Percentiles rank a stretch among this genome's conserved stretches.
Evolutionary conservation across 2,888 invertebrate genomes (phyloP).

Genomic region (Lasioglossum zephyrum): DNA sequence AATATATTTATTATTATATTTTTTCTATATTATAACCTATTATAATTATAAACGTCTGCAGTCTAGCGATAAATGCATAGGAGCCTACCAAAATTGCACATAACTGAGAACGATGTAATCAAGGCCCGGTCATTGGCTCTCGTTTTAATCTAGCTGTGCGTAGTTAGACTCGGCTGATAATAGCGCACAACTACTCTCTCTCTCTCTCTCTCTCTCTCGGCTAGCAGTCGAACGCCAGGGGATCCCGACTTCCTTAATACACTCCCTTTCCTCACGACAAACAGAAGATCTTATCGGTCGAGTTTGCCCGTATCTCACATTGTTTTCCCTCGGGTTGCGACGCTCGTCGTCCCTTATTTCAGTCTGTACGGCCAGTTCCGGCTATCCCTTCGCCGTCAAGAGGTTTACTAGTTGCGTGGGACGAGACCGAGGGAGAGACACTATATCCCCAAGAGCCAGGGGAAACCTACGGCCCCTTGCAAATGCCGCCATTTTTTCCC

Average conservation of each 20-base stretch:
- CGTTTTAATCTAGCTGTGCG: constrained; percentile 36
- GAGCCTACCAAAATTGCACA: not conserved
- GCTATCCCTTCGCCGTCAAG: constrained; percentile 49
- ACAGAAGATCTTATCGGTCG: constrained; percentile 65
- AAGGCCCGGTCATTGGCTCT: constrained; percentile 18
- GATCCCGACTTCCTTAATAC: constrained; percentile 62
- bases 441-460: constrained; percentile 38
- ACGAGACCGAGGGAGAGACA: not conserved
- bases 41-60: not conserved
- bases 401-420: constrained; percentile 46
- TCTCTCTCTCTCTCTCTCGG: constrained; percentile 42
- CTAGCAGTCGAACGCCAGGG: constrained; percentile 52
- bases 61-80: not conserved
- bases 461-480: constrained; percentile 47
- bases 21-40: too few species aligned
- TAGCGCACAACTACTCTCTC: constrained; percentile 25
- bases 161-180: constrained; percentile 33
- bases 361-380: constrained; percentile 48
- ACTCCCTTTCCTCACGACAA: constrained; percentile 62
- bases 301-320: constrained; percentile 68
- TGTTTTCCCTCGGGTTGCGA: constrained; percentile 61
- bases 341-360: constrained; percentile 56
- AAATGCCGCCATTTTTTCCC: constrained; percentile 6
- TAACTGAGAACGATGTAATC: not conserved
- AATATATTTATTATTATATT: too few species aligned